Percentiles rank a stretch among this genome's conserved stretches.
Conservation (phyloP, 1,140 invertebrate species). For the Bombus waltoni region DNA sequence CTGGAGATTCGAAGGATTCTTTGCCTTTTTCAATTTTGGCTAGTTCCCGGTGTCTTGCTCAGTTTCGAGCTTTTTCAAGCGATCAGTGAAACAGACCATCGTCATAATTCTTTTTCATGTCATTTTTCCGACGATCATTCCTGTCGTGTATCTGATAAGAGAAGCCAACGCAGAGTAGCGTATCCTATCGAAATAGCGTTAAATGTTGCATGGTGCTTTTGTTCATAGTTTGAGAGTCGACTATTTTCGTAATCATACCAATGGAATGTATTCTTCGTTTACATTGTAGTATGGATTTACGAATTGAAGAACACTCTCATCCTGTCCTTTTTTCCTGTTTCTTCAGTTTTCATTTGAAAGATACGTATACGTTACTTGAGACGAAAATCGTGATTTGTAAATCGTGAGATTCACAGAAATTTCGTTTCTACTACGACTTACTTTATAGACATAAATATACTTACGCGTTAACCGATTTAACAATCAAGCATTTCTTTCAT, state of each 20-base stretch:
- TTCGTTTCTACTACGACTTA: too few species aligned
- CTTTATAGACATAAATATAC: too few species aligned
- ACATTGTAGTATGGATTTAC: not conserved
- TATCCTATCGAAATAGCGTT: slow-evolving; percentile 28
- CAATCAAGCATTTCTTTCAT: too few species aligned
- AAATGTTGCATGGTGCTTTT: slow-evolving; percentile 73
- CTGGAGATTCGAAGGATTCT: not conserved
- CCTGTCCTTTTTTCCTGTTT: not conserved
- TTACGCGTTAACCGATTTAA: too few species aligned
- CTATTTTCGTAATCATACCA: slow-evolving; percentile 22
- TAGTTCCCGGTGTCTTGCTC: not conserved
- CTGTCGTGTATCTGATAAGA: not conserved
- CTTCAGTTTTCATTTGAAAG: not conserved
- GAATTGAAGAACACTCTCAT: not conserved
- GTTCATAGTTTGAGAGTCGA: slow-evolving; percentile 41
- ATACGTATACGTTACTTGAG: not conserved
- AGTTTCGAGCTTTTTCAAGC: not conserved
- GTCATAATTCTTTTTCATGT: not conserved
- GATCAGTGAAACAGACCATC: not conserved
- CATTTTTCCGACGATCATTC: not conserved
- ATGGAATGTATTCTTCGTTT: slow-evolving; percentile 2
- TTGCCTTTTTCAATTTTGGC: not conserved
- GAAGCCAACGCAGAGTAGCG: not conserved
- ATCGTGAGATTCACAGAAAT: too few species aligned
- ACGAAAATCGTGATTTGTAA: not conserved